Percentiles rank a stretch among this genome's conserved stretches.
Evolutionary conservation across 2,888 invertebrate genomes (phyloP).

Genomic region (Pseudolycoriella hygida): DNA sequence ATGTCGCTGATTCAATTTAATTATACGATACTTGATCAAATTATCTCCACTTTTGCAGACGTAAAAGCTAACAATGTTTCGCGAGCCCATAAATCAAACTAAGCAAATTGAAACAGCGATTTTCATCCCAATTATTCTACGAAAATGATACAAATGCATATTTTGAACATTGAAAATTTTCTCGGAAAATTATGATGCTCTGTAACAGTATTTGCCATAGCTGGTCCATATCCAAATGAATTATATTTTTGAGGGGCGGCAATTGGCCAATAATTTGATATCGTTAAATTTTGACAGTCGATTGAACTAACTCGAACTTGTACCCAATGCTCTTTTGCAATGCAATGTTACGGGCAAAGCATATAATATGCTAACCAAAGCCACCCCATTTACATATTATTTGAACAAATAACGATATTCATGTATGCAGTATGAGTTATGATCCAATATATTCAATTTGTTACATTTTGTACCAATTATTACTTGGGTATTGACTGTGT

Average conservation of each 20-base stretch:
- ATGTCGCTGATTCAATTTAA: no score
- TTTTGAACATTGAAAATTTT: no score
- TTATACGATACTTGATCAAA: no score
- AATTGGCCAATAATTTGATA: conserved; percentile 4
- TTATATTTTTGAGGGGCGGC: conserved; percentile 2
- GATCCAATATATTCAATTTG: conserved; percentile 3
- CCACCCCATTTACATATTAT: conserved; percentile 1
- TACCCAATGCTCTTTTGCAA: no score
- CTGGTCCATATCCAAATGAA: background rate
- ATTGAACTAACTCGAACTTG: conserved; percentile 1
- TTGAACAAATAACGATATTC: background rate
- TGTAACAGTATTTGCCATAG: background rate
- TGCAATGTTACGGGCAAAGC: no score
- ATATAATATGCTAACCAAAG: background rate
- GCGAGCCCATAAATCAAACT: background rate
- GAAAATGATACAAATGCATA: no score
- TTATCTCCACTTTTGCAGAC: no score
- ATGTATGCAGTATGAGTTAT: conserved; percentile 1
- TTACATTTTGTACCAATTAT: conserved; percentile 2
- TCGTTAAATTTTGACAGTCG: conserved; percentile 6
- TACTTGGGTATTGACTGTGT: background rate
- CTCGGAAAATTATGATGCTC: no score
- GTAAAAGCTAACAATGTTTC: no score
- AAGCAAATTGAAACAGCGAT: background rate
- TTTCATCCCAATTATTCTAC: background rate